Base-by-base conservation (phyloP, 2,113 vertebrate species). In the Peucedramus taeniatus region DNA sequence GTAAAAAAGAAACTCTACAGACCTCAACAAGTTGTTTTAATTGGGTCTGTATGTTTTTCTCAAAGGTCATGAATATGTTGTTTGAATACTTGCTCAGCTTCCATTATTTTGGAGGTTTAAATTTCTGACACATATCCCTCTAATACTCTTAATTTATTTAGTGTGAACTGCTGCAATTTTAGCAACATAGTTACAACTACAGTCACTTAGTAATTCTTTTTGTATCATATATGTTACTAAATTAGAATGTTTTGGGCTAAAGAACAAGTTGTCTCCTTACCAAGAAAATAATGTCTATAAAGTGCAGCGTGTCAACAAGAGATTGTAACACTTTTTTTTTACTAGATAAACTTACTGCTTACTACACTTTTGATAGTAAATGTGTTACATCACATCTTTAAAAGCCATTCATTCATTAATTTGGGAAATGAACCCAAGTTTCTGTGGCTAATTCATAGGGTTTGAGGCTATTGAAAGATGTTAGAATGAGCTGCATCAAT, bases 121-220 rank as follows among this genome's bases (percentile, higher is more conserved):
- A 57, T 77, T 72, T 86, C 28, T 44, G 60, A 57, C 79, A 76
- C 30, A 16, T 42, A 26, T 42, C 61, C 64, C 79, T 74, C 89
- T 94, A 96, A 94, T 94, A 57, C 59, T 33, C 87, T 40, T 77
- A 86, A 86, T 89, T 94, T 93, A 90, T 96, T 96, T 94, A 89
- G 72, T 4, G 77, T 47, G 68, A 97, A 89, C 60, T 11, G 37
- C 76, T 59, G 37, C 71, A 74, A 79, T 92, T 95, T 89, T 90
- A 93, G 79, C 83, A 93, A 85, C 90, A 65, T 19, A 63, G 79
- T 77, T 92, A 76, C 83, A 83, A 65, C 71, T 18, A 19, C 63
- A 59, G 31, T 69, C 56, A 39, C 44, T 83, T 61, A 81, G n/a
- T 64, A 72, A 66, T 84, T 66, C 56, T 82, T 84, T 59, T 75